phyloP scores from a whole-genome alignment of 92 coral and sea anemone species.

The Palythoa grandiflora region DNA sequence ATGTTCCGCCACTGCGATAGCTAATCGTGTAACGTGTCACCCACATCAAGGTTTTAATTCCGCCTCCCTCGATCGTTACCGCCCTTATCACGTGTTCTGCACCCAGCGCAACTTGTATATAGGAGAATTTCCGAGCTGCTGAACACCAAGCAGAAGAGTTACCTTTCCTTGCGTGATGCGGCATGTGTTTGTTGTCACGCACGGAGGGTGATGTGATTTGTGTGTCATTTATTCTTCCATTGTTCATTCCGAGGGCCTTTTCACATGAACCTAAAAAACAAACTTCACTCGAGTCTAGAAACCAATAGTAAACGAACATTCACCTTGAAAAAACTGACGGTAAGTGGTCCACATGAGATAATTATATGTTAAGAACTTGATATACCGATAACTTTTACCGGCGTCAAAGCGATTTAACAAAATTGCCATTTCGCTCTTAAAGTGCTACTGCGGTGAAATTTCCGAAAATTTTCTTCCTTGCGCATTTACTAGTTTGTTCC shows the following conservation, averaged over 20 bases:
- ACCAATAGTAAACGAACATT: too few species aligned
- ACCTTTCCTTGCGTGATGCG: conserved; percentile 22
- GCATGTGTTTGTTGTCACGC: not conserved
- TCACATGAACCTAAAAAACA: conserved; percentile 5
- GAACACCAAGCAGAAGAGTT: not conserved
- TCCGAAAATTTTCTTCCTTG: too few species aligned
- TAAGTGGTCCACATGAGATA: too few species aligned
- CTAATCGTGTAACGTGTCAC: conserved; percentile 14
- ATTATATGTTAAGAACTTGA: too few species aligned
- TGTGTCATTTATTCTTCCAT: not conserved
- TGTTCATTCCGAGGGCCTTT: not conserved
- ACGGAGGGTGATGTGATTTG: conserved; percentile 33
- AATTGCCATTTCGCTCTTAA: too few species aligned
- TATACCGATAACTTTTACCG: too few species aligned
- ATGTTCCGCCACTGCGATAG: conserved; percentile 2
- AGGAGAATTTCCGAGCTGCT: conserved; percentile 1
- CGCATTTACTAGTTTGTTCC: too few species aligned
- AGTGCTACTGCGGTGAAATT: too few species aligned
- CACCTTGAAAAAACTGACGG: too few species aligned
- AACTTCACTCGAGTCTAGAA: not conserved
- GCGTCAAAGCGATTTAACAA: too few species aligned
- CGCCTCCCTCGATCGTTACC: conserved; percentile 14
- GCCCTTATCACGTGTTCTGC: conserved; percentile 14
- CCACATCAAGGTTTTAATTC: not conserved
- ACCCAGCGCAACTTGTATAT: conserved; percentile 23